Conservation (phyloP, 2,888 invertebrate genomes). For the Cerastis leucographa region DNA sequence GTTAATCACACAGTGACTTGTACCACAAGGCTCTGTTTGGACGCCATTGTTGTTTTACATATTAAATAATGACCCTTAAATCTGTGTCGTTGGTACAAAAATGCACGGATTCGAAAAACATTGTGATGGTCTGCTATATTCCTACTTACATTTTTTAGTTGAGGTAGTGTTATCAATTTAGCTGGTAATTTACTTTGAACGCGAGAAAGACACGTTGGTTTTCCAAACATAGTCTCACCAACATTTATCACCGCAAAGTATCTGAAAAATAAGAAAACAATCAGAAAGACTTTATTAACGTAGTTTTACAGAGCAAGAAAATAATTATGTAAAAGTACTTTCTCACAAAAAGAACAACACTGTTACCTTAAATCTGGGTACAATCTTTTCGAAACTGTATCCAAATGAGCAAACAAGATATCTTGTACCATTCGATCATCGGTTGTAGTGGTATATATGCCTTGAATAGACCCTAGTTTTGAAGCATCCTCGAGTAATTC, state of each 20-base stretch:
- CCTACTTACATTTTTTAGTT: constrained; percentile 43
- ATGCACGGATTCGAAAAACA: not conserved
- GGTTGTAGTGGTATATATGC: constrained; percentile 66
- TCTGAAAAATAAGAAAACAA: constrained; percentile 16
- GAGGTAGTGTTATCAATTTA: constrained; percentile 49
- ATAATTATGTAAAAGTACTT: not conserved
- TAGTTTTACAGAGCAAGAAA: no score
- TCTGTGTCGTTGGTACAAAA: not conserved
- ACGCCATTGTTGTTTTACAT: not conserved
- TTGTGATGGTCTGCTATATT: not conserved
- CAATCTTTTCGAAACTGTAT: constrained; percentile 66
- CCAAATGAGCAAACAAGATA: constrained; percentile 63
- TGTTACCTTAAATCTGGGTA: constrained; percentile 38
- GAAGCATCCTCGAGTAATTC: constrained; percentile 60
- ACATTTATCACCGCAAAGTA: constrained; percentile 45
- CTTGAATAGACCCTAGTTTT: constrained; percentile 66
- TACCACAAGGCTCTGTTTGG: not conserved
- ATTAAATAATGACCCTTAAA: not conserved
- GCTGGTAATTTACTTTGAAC: constrained; percentile 61
- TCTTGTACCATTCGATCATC: constrained; percentile 46
- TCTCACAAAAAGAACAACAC: not conserved
- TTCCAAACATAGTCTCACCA: constrained; percentile 51
- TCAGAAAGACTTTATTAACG: not conserved
- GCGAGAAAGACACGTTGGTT: constrained; percentile 60
- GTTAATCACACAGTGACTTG: not conserved